Conservation (phyloP, 2,888 invertebrate genomes). For the Microlaimidae sp. region DNA sequence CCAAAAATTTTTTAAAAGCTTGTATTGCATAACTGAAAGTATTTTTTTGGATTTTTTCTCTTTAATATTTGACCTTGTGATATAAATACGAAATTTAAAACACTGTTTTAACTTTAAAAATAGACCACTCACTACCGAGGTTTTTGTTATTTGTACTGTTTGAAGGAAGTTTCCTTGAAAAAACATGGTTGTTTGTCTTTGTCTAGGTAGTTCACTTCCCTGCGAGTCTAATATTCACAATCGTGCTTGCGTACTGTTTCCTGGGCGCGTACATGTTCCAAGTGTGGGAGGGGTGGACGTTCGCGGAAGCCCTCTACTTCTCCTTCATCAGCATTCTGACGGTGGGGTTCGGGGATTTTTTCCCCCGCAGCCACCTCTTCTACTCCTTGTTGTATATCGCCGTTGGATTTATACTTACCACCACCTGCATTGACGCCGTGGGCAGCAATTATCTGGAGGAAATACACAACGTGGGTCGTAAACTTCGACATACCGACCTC, state of each 20-base stretch:
- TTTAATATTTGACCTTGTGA: too few relatives aligned
- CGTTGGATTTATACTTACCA: constrained; percentile 31
- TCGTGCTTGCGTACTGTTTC: background rate
- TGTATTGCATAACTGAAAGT: too few relatives aligned
- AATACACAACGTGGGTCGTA: constrained; percentile 32
- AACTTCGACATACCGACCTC: constrained; percentile 30
- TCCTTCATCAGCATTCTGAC: constrained; percentile 8
- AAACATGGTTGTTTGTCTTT: too few relatives aligned
- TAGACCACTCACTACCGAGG: too few relatives aligned
- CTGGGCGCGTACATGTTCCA: constrained; percentile 5
- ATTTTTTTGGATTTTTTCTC: too few relatives aligned
- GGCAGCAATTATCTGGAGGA: constrained; percentile 33
- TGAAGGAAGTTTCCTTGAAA: too few relatives aligned
- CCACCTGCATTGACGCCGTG: constrained; percentile 33
- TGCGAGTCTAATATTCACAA: background rate
- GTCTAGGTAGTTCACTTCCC: constrained; percentile 10
- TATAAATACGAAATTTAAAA: too few relatives aligned
- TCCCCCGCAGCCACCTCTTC: too few relatives aligned
- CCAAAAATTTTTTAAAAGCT: too few relatives aligned
- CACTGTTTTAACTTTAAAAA: too few relatives aligned
- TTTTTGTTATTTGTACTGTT: too few relatives aligned
- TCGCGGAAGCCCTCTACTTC: constrained; percentile 14
- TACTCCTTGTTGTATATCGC: too few relatives aligned
- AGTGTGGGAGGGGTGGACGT: constrained; percentile 8
- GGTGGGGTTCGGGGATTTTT: constrained; percentile 14